Base-by-base conservation (phyloP, 2,888 invertebrate species). In the Trachelus stipa region DNA sequence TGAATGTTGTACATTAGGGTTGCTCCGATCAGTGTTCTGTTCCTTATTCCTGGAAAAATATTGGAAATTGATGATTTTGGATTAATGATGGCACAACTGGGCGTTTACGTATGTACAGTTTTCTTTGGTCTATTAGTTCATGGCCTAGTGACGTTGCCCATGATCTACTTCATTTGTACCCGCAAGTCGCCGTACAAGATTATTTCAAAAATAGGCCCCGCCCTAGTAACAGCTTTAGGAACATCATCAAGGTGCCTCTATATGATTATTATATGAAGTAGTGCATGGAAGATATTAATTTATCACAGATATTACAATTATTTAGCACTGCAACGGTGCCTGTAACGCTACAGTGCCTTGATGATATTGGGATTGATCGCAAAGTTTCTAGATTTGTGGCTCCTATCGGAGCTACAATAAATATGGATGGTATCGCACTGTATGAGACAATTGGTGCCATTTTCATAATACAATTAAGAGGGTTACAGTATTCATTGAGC, bases 361-460 rank as follows among this genome's bases (percentile, higher is more conserved):
- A 99, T 91, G 96, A 96, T 82, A 96, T 98, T 94, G 96, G 96
- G 0, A 94, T 99, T 77, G 98, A 99, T 92, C 95, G 96, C 0
- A 95, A 98, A 81, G 97, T 98, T 80, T 97, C 98, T 4, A 94
- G 98, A 83, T 99, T 99, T 90, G 98, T 99, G 9, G 96, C 98
- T 88, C 99, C 99, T 34, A 97, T 99, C 82, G 99, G 99, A 12
- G 98, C 99, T 34, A 98, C 99, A 69, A 98, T 99, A 91, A 99
- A 99, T 93, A 98, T 98, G 98, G 98, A 98, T 91, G 97, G 97
- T 23, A 98, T 98, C 0, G 99, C 99, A 1, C 93, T 99, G 37
- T 99, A 99, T 90, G 99, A 99, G 91, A 98, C 99, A 0, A 98
- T 99, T 11, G 99, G 99, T 0, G 99, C 99, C 34, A 96, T 99